Percentiles rank a stretch among this genome's conserved stretches.
Conservation (phyloP, 2,888 invertebrate species). For the Eulithis prunata region DNA sequence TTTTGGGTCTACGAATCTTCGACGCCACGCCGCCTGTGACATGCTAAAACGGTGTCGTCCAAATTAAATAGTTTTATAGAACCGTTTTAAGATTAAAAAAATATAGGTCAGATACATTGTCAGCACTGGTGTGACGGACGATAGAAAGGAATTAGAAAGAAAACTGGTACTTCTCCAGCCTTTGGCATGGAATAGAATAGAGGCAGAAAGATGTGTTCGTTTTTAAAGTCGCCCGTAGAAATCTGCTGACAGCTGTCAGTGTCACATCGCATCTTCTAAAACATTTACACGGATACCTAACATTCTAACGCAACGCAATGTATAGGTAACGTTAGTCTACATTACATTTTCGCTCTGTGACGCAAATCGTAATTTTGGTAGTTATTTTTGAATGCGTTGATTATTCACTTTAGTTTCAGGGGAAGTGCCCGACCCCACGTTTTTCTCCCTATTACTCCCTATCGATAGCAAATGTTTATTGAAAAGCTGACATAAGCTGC, state of each 20-base stretch:
- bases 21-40: conserved; percentile 3
- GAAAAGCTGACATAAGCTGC: conserved; percentile 52
- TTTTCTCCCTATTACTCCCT: conserved; percentile 31
- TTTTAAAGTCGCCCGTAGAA: not conserved
- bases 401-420: conserved; percentile 37
- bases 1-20: conserved; percentile 54
- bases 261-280: not conserved
- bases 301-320: not conserved
- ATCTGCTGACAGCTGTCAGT: too few species aligned
- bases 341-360: conserved; percentile 24
- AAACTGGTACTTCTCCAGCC: not conserved
- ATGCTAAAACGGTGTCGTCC: conserved; percentile 3
- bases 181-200: not conserved
- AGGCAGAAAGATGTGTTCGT: not conserved
- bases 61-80: not conserved
- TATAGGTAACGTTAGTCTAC: not conserved
- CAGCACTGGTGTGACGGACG: not conserved
- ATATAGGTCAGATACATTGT: conserved; percentile 5
- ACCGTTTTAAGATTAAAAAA: conserved; percentile 2
- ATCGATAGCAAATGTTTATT: conserved; percentile 41
- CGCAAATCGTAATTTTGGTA: conserved; percentile 45
- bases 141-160: not conserved
- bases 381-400: conserved; percentile 51
- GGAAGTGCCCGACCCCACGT: conserved; percentile 44
- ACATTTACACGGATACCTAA: not conserved